phyloP scores from a whole-genome alignment of 2,113 vertebrate genomes.

The Recurvirostra avosetta region DNA sequence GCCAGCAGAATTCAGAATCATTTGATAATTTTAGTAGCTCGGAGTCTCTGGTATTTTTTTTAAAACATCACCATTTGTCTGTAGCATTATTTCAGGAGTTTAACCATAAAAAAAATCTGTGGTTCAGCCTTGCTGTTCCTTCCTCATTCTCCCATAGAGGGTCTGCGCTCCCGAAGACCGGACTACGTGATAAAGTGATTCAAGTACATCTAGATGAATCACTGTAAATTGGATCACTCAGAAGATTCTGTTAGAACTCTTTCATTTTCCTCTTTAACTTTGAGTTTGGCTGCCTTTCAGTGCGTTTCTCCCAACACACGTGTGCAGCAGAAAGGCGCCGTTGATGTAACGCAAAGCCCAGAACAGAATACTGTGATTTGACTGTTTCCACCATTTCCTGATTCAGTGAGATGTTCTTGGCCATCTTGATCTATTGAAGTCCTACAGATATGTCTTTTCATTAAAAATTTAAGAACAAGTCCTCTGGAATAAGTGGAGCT shows the following conservation, averaged over 20 bases:
- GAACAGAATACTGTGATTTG: neutral
- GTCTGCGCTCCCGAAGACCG: neutral
- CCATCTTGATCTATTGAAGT: neutral
- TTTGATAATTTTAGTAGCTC: neutral
- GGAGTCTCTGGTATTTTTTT: neutral
- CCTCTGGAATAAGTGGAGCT: neutral
- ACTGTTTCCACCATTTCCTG: rapidly evolving
- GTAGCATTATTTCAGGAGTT: neutral
- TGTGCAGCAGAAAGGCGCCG: neutral
- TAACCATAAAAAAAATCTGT: neutral
- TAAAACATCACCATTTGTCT: neutral
- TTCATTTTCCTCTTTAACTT: neutral
- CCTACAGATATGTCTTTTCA: neutral
- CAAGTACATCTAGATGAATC: neutral
- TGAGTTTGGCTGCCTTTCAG: neutral
- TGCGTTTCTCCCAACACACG: neutral
- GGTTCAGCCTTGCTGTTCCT: neutral
- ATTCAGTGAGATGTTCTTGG: neutral
- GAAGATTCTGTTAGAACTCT: neutral
- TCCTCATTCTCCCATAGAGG: neutral
- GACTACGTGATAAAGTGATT: rapidly evolving
- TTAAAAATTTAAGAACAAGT: neutral
- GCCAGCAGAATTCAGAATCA: neutral
- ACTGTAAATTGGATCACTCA: neutral
- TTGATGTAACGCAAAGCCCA: neutral